phyloP scores from a whole-genome alignment of 2,888 invertebrate species.

The Eulithis prunata region DNA sequence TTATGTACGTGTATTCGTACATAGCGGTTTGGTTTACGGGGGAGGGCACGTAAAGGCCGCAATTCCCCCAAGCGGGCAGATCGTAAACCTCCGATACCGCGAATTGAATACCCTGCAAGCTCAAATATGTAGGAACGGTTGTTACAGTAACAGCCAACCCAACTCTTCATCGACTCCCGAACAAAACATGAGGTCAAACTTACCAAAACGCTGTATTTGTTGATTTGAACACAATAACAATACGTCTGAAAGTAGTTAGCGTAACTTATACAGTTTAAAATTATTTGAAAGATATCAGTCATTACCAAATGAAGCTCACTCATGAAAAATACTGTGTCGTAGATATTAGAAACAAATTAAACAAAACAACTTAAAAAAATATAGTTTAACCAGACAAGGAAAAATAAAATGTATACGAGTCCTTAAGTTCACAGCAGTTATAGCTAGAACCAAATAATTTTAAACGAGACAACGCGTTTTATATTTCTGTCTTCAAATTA shows the following conservation, averaged over 20 bases:
- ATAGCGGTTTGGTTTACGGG: constrained; percentile 60
- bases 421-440: constrained; percentile 12
- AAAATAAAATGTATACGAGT: too few relatives aligned
- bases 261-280: too few relatives aligned
- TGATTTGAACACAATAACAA: background rate
- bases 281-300: too few relatives aligned
- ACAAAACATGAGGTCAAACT: constrained; percentile 39
- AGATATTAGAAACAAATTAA: too few relatives aligned
- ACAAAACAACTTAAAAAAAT: too few relatives aligned
- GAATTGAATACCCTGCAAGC: constrained; percentile 76
- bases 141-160: constrained; percentile 57
- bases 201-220: constrained; percentile 30
- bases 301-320: too few relatives aligned
- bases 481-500: constrained; percentile 63
- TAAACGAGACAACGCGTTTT: constrained; percentile 51
- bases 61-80: constrained; percentile 81
- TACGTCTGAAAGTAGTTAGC: too few relatives aligned
- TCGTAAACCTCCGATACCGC: constrained; percentile 81
- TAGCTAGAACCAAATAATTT: constrained; percentile 46
- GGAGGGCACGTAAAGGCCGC: constrained; percentile 75
- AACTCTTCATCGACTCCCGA: constrained; percentile 42
- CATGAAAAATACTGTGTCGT: too few relatives aligned
- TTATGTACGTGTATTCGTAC: constrained; percentile 69
- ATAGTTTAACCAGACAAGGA: too few relatives aligned
- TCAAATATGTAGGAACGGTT: constrained; percentile 70